Base-by-base conservation (phyloP, 2,113 vertebrate genomes). In the Lophius piscatorius region DNA sequence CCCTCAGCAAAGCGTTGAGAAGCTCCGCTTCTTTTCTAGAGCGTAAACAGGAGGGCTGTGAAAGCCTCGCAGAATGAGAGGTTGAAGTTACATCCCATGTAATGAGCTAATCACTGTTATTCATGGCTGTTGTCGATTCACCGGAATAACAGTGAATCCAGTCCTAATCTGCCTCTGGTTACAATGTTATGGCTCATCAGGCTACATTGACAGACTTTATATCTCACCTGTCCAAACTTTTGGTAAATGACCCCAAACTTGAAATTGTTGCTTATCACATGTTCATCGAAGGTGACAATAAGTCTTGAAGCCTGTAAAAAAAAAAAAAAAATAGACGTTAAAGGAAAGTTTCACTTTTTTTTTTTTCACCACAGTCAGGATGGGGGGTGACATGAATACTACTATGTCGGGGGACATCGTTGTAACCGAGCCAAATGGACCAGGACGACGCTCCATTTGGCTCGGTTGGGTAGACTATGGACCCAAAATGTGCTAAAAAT, bases 201-300 rank as follows among this genome's bases (percentile, higher is more conserved):
- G n/a, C n/a, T n/a, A n/a, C n/a, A n/a, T n/a, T n/a, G n/a, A n/a
- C 16, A 34, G 12, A 5, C 4, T 23, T 9, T 29, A 12, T 3
- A 21, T 38, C 90, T 40, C 69, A 98, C 96, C 95, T 98, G 96
- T 68, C 95, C 94, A 17, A 94, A 93, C 82, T 93, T 96, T 87
- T 98, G 96, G 88, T 98, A 98, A 84, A 98, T 90, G 76, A 98
- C 94, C 14, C 97, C 97, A 4, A 97, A 98, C 80, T 98, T 98
- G 89, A 97, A 98, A 88, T 97, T 95, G 90, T 98, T 98, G 92
- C 91, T 98, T 84, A 98, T 94, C 18, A 98, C 95, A 3, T 98
- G 97, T 80, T 98, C 97, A 0, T 98, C 96, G 1, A 98, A 98
- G 39, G 94, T 94, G 21, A 97, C 95, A 0, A 98, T 95, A 71